A percentile compares a stretch with the other conserved stretches of the same genome.
These are phyloP conservation scores for Pyralis farinalis DNA, from an alignment of 2,888 invertebrate species.

Conservation along the genomic window DNA sequence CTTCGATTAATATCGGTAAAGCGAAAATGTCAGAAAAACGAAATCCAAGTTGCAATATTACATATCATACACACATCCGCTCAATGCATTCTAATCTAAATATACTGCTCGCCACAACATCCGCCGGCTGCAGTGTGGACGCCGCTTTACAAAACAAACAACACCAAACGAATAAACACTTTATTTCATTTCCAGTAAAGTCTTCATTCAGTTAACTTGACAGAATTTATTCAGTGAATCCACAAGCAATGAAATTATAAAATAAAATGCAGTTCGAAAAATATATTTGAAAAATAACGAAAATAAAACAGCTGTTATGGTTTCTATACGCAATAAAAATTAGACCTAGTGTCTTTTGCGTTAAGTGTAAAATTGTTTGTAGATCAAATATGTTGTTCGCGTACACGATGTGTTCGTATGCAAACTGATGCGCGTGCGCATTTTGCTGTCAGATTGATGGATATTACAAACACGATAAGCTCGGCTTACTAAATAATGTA, in stretches of 20 bases:
- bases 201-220: neutral
- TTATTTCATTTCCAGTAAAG: conserved; percentile 12
- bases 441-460: conserved; percentile 35
- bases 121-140: conserved; percentile 39
- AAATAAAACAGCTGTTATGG: neutral
- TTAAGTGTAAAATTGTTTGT: no score
- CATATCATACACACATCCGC: conserved; percentile 53
- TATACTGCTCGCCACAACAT: conserved; percentile 45
- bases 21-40: conserved; percentile 8
- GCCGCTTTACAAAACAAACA: conserved; percentile 37
- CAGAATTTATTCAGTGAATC: conserved; percentile 37
- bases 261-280: conserved; percentile 40
- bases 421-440: conserved; percentile 31
- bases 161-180: neutral
- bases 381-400: neutral
- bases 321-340: no score
- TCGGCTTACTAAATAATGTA: conserved; percentile 17
- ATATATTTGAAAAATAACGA: conserved; percentile 42
- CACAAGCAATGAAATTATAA: conserved; percentile 47
- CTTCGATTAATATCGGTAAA: conserved; percentile 2
- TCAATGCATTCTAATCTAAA: conserved; percentile 43
- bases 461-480: conserved; percentile 29
- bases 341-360: no score
- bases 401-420: conserved; percentile 26
- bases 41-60: conserved; percentile 41